Evolutionary conservation across 2,888 invertebrate species (phyloP), one percentile per base, ranked within the genome.

Genomic region (Eupeodes latifasciatus): DNA sequence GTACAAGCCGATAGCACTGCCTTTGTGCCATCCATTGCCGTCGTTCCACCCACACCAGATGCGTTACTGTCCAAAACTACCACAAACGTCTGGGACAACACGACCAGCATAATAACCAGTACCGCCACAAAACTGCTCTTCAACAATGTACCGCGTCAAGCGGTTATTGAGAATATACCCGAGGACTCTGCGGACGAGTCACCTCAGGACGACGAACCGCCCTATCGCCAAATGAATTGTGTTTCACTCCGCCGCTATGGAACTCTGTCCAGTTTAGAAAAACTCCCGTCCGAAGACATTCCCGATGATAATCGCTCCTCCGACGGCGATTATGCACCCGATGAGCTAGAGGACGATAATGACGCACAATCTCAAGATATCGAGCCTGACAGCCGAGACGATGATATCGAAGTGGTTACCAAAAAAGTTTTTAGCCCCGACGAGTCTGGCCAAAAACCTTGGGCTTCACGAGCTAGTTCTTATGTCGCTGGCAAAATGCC

Each of bases 401-500:
- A 88, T 64, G 90, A 91, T n/a, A 91, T 91, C 10, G 83, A 90
- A 40, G 89, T 91, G 16, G 90, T 91, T 0, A 91, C 91, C 2
- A 90, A 90, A 64, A 91, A 91, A 71, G 81, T 91, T 2, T 91
- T 91, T 49, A 74, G 47, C 51, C 84, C 85, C n/a, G 88, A 88
- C 16, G 77, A 61, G 4, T 40, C 75, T 5, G n/a, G 7, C n/a
- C 81, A 81, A 27, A 88, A 91, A 0, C 93, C 92, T 0, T 97
- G 97, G 97, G 97, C 97, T 0, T 96, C 96, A 9, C 94, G 96
- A 85, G 97, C 97, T 7, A 97, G 97, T 1, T 96, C 96, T 51
- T 97, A 96, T 92, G 97, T 97, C 6, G 96, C 96, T 5, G 97
- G 97, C 90, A 97, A 97, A 92, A 97, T 97, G 95, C 94, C 96